A percentile compares a stretch with the other conserved stretches of the same genome.
phyloP scores from a whole-genome alignment of 2,888 invertebrate genomes.

The Palloptera scutellata region DNA sequence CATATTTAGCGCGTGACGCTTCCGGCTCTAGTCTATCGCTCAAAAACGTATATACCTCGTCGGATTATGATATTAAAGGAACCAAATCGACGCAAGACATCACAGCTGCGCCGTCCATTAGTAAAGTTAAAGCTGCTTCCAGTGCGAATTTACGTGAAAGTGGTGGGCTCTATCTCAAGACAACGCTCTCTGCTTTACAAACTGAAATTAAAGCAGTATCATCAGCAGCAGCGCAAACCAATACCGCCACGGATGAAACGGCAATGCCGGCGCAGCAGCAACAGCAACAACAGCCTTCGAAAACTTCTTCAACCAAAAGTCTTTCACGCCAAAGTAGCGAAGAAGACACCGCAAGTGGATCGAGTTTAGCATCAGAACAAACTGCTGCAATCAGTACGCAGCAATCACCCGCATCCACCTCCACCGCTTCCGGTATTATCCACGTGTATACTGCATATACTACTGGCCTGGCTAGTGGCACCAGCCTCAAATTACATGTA shows the following conservation, averaged over 20 bases:
- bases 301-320: conserved; percentile 47
- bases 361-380: conserved; percentile 48
- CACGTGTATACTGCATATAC: conserved; percentile 97
- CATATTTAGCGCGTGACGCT: conserved; percentile 70
- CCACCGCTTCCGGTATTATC: conserved; percentile 61
- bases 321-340: conserved; percentile 55
- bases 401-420: conserved; percentile 11
- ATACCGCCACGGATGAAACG: conserved; percentile 43
- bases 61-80: conserved; percentile 37
- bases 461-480: conserved; percentile 91
- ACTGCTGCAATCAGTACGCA: conserved; percentile 5
- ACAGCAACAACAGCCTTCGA: conserved; percentile 39
- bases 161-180: conserved; percentile 65
- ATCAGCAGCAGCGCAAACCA: neutral
- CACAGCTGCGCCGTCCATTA: neutral
- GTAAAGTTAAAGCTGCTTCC: conserved; percentile 61
- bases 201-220: conserved; percentile 64
- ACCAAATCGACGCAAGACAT: conserved; percentile 29
- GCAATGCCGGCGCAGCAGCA: conserved; percentile 34
- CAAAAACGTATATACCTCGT: conserved; percentile 34
- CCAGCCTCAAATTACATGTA: conserved; percentile 92
- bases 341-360: conserved; percentile 54
- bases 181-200: conserved; percentile 66
- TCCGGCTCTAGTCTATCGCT: conserved; percentile 48
- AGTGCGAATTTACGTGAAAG: conserved; percentile 60